A percentile compares a stretch with the other conserved stretches of the same genome.
These are phyloP conservation scores for Phalacrocorax brasilianus DNA, from an alignment of 2,113 vertebrate genomes.

Conservation along the genomic window DNA sequence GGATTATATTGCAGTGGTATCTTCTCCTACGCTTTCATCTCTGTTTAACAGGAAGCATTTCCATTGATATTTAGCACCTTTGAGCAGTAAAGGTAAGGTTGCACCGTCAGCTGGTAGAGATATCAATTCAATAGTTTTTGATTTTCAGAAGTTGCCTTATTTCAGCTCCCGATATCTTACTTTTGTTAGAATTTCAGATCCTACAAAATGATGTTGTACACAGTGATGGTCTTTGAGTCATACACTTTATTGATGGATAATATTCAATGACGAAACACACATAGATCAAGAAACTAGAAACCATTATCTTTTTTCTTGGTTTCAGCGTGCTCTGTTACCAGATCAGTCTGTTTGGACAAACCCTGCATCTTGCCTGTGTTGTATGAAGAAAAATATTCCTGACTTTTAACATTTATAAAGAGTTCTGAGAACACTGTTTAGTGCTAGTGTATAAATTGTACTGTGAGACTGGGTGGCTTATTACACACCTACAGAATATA, in stretches of 20 bases:
- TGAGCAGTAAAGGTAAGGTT: background rate
- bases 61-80: background rate
- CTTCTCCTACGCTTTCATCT: background rate
- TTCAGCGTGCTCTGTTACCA: background rate
- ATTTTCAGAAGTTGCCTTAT: background rate
- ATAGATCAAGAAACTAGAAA: background rate
- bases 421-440: background rate
- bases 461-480: background rate
- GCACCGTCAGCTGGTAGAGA: background rate
- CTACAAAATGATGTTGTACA: background rate
- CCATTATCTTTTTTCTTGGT: background rate
- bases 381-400: background rate
- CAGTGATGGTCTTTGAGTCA: background rate
- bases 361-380: background rate
- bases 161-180: background rate
- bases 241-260: background rate
- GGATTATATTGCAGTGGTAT: background rate
- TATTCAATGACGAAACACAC: background rate
- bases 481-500: background rate
- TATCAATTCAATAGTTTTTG: background rate
- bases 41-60: background rate
- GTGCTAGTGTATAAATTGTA: accelerated
- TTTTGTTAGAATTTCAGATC: background rate
- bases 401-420: background rate
- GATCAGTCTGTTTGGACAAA: background rate